A percentile compares a stretch with the other conserved stretches of the same genome.
These are phyloP conservation scores for Eucriotettix oculatus DNA, from an alignment of 2,888 invertebrate species.

Conservation along the genomic window DNA sequence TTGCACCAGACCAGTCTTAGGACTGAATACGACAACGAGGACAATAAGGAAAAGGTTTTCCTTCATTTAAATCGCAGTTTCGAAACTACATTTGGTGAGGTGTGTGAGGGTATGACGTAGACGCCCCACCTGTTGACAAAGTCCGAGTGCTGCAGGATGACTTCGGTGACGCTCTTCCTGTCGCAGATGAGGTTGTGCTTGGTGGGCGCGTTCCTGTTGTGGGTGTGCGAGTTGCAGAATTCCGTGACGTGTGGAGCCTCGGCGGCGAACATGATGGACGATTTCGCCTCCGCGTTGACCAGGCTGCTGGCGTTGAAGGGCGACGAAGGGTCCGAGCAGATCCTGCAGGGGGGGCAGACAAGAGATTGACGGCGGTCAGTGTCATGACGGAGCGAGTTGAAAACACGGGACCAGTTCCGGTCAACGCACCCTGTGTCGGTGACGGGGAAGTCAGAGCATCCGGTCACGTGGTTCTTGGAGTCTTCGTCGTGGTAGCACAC, in stretches of 20 bases:
- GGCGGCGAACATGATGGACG: constrained; percentile 35
- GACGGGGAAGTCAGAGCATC: constrained; percentile 34
- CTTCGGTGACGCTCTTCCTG: constrained; percentile 37
- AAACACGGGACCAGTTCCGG: no score
- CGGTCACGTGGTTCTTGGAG: constrained; percentile 28
- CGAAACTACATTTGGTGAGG: no score
- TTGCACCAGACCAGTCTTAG: no score
- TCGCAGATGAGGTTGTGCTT: constrained; percentile 47
- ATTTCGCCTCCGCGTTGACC: constrained; percentile 28
- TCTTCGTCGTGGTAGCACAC: constrained; percentile 30
- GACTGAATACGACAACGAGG: no score
- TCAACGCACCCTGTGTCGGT: constrained; percentile 30
- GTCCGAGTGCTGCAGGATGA: constrained; percentile 36
- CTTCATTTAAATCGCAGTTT: no score
- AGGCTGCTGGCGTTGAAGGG: constrained; percentile 25
- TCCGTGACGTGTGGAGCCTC: constrained; percentile 33
- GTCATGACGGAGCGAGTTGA: no score
- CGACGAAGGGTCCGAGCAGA: constrained; percentile 17
- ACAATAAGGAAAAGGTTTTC: no score
- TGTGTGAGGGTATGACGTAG: no score
- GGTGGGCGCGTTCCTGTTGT: constrained; percentile 43
- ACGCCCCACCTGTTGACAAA: constrained; percentile 25
- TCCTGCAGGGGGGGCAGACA: constrained; percentile 14
- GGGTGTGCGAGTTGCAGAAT: constrained; percentile 43
- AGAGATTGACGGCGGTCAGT: no score